Percentiles rank a stretch among this genome's conserved stretches.
Evolutionary conservation across 2,113 vertebrate genomes (phyloP).

Genomic region (Blennius ocellaris): DNA sequence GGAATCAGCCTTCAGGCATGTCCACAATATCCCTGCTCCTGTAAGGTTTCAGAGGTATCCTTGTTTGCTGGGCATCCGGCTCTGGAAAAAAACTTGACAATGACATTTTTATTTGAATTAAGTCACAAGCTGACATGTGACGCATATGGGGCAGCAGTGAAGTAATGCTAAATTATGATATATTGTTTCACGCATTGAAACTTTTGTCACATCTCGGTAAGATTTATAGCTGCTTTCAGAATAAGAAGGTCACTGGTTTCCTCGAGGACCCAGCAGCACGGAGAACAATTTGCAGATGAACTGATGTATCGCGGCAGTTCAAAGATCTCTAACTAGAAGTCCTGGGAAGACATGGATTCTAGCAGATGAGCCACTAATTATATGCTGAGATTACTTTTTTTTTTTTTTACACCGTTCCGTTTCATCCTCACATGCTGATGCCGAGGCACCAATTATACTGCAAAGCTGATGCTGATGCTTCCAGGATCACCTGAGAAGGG

Average conservation of each 20-base stretch:
- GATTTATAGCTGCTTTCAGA: slow-evolving; percentile 21
- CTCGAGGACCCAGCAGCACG: background rate
- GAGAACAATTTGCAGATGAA: background rate
- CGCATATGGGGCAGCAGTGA: background rate
- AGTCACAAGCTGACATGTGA: too few relatives aligned
- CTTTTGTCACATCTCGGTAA: background rate
- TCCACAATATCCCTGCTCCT: too few relatives aligned
- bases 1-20: too few relatives aligned
- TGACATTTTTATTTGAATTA: too few relatives aligned
- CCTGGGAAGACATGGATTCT: background rate
- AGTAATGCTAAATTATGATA: slow-evolving; percentile 2
- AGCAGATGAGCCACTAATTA: background rate
- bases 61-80: too few relatives aligned
- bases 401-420: background rate
- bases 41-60: too few relatives aligned
- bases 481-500: background rate
- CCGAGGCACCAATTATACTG: background rate
- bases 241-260: background rate
- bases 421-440: background rate
- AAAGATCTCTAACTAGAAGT: slow-evolving; percentile 16
- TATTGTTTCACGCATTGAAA: background rate
- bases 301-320: background rate
- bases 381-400: background rate
- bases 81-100: too few relatives aligned
- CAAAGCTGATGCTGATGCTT: background rate